phyloP scores from a whole-genome alignment of 2,888 invertebrate genomes.

The Tetheella fluctuosa region DNA sequence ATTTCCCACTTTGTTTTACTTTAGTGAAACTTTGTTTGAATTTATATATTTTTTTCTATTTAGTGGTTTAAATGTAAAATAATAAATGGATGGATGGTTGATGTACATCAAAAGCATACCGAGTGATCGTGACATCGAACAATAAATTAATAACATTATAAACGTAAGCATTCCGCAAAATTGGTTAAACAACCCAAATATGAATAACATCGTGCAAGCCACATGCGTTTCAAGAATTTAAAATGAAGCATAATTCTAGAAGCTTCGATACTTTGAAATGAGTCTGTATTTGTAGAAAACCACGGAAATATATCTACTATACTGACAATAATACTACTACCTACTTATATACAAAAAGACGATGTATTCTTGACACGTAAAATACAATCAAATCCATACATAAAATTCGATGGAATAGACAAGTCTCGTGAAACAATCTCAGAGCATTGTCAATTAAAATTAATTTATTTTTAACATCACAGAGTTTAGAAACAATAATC shows the following conservation, averaged over 20 bases:
- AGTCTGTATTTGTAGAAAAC: neutral
- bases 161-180: conserved; percentile 65
- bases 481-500: neutral
- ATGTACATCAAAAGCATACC: conserved; percentile 77
- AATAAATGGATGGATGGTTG: conserved; percentile 52
- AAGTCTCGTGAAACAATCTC: neutral
- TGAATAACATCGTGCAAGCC: conserved; percentile 70
- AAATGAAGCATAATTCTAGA: conserved; percentile 39
- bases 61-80: conserved; percentile 17
- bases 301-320: neutral
- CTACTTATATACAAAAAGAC: no score
- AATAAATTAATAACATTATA: conserved; percentile 47
- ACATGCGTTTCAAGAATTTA: conserved; percentile 60
- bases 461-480: neutral
- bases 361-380: no score
- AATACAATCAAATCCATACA: no score
- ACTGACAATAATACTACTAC: no score
- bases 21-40: conserved; percentile 14
- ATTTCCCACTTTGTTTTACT: conserved; percentile 10
- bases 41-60: neutral
- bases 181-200: conserved; percentile 47
- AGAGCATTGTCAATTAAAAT: neutral
- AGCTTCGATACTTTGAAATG: conserved; percentile 43
- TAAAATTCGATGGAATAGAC: no score
- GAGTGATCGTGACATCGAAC: conserved; percentile 51